A percentile compares a stretch with the other conserved stretches of the same genome.
These are phyloP conservation scores for Rhagium mordax DNA, from an alignment of 2,888 invertebrate genomes.

Conservation along the genomic window DNA sequence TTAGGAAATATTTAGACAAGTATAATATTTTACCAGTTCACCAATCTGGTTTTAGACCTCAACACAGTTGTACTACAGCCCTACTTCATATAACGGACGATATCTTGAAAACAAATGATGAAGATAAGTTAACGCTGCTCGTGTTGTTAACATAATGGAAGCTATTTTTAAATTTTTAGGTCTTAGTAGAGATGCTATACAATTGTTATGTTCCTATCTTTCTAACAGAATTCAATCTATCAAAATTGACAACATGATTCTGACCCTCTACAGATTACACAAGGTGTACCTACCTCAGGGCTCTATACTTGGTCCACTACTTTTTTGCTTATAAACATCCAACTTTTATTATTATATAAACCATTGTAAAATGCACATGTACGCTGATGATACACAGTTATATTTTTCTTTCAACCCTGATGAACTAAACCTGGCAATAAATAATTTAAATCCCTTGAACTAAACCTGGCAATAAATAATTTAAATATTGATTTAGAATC, in stretches of 20 bases:
- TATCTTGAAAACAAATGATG: not conserved
- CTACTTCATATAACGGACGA: not conserved
- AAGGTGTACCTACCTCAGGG: not conserved
- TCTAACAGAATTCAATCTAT: not conserved
- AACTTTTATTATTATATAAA: not conserved
- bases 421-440: too few species aligned
- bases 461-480: too few species aligned
- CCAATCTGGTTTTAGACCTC: not conserved
- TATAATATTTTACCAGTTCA: not conserved
- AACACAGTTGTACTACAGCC: not conserved
- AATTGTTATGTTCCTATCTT: not conserved
- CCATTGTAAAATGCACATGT: not conserved
- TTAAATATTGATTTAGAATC: too few species aligned
- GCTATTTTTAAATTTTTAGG: not conserved
- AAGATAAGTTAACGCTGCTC: not conserved
- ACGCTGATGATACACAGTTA: too few species aligned
- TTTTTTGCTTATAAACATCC: not conserved
- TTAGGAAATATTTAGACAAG: too few species aligned
- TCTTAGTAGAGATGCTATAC: not conserved
- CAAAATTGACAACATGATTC: not conserved
- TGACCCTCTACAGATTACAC: not conserved
- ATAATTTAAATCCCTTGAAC: too few species aligned
- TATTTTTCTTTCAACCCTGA: too few species aligned
- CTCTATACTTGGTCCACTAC: not conserved
- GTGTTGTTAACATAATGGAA: not conserved